Percentiles rank a stretch among this genome's conserved stretches.
Conservation (phyloP, 2,797 vertebrate genomes). For the Pristis pectinata region DNA sequence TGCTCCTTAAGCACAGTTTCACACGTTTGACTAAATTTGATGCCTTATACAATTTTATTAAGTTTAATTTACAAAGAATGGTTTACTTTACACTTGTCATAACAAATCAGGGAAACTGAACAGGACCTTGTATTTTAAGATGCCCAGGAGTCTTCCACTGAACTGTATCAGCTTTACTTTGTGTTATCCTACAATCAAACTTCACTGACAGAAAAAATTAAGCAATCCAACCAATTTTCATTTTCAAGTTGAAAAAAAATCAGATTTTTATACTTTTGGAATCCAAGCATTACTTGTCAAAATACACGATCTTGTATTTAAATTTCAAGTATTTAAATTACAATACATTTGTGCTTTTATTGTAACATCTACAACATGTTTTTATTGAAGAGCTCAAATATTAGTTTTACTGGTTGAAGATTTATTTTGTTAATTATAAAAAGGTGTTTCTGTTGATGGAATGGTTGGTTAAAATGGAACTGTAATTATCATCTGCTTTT, state of each 20-base stretch:
- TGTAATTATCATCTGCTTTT: not conserved
- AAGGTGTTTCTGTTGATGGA: not conserved
- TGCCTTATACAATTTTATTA: slow-evolving; percentile 16
- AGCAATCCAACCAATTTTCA: slow-evolving; percentile 8
- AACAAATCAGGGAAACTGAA: not conserved
- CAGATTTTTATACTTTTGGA: not conserved
- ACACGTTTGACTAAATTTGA: slow-evolving; percentile 15
- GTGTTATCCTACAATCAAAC: not conserved
- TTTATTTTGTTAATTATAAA: not conserved
- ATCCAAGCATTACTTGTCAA: not conserved
- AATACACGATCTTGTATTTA: not conserved
- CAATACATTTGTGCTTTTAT: not conserved
- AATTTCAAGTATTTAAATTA: not conserved
- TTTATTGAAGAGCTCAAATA: not conserved
- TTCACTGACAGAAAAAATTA: not conserved
- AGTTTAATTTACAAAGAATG: not conserved
- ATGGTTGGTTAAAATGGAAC: not conserved
- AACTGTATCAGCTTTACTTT: not conserved
- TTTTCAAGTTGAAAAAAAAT: not conserved
- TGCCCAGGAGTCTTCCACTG: not conserved
- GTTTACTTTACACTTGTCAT: slow-evolving; percentile 31
- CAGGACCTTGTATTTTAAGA: not conserved
- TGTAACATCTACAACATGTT: not conserved
- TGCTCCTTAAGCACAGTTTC: slow-evolving; percentile 2
- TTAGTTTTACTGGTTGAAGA: not conserved